Percentiles rank a stretch among this genome's conserved stretches.
Conservation (phyloP, 1,140 invertebrate genomes). For the Myzus persicae region DNA sequence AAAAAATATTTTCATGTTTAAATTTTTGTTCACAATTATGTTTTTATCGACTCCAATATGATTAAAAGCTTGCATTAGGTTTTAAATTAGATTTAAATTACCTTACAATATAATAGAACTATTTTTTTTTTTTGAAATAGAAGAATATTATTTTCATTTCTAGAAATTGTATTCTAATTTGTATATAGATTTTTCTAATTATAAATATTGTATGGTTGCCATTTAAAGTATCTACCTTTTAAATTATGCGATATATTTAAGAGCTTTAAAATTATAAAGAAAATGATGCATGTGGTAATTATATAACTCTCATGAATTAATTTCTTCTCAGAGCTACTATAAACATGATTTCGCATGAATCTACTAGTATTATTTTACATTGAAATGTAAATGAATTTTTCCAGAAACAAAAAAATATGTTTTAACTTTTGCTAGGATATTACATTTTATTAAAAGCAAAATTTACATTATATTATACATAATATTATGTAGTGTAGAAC, state of each 20-base stretch:
- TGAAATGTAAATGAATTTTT: background rate
- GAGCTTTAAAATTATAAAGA: background rate
- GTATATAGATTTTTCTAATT: background rate
- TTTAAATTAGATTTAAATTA: background rate
- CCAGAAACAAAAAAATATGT: background rate
- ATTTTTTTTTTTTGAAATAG: background rate
- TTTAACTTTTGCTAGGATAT: background rate
- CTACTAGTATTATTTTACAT: too few species aligned
- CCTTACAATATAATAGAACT: too few species aligned
- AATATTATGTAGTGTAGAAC: background rate
- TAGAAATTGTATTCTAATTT: background rate
- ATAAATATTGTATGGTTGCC: background rate
- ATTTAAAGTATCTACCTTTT: background rate
- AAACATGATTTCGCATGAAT: too few species aligned
- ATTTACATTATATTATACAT: background rate
- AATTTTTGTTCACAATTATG: background rate
- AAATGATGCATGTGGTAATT: background rate
- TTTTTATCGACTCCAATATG: background rate
- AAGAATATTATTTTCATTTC: background rate
- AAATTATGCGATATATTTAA: background rate
- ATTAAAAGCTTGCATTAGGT: background rate
- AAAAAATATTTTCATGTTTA: too few species aligned
- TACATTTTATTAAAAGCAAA: background rate
- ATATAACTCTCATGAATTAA: too few species aligned
- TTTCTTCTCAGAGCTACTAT: too few species aligned